Base-by-base conservation (phyloP, 2,888 invertebrate genomes). In the Parnassius glacialis region DNA sequence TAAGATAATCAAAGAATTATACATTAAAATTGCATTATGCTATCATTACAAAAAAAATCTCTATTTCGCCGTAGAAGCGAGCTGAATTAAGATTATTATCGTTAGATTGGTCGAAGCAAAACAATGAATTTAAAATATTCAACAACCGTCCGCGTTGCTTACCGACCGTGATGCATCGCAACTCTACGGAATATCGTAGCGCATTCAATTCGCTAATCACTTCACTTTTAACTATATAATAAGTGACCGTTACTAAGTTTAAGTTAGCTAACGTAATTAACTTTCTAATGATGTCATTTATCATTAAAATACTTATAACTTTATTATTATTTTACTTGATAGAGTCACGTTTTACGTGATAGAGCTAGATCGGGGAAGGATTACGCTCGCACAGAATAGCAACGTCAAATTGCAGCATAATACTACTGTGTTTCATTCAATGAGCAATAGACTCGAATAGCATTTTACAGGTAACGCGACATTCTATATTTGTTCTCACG, bases 91-190 rank as follows among this genome's bases (percentile, higher is more conserved):
- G 78, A 79, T 82, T 67, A 69, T 71, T 75, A 84, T 83, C 81
- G 64, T 62, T 61, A 74, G 73, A 75, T 73, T 75, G 69, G 65
- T 66, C 57, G 64, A 64, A 58, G 64, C 59, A 54, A 74, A 80
- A 83, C 83, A 83, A 83, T 83, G 78, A 72, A 72, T 66, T 69
- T 72, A 73, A 74, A 72, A 74, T 71, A 64, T 65, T 42, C 52
- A 60, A 60, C 53, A 54, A 65, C 62, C 47, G 47, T 53, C 45
- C 51, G 58, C 16, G 11, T 41, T 56, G 52, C 20, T 61, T 52
- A 20, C 41, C 9, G 42, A 53, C 48, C 47, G 47, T 60, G 42
- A 11, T 52, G 34, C 16, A 20, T 64, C 57, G 48, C 16, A 52
- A 52, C 43, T 60, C 43, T 42, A 7, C 42, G 20, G 13, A 41